These are phyloP conservation scores for Ophion ellenae DNA, from an alignment of 2,888 invertebrate species.

Conservation along the genomic window DNA sequence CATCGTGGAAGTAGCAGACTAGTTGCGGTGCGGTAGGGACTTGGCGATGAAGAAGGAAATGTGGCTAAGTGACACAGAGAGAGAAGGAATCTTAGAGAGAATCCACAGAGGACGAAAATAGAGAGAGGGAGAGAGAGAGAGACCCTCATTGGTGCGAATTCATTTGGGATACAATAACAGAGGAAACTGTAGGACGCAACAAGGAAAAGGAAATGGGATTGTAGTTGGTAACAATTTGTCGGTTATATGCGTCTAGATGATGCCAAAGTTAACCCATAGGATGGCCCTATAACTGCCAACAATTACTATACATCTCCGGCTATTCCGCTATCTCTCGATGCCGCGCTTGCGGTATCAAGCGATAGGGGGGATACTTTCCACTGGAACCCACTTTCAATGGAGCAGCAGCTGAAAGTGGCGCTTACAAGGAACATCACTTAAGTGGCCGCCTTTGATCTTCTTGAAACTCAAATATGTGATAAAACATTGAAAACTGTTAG, in stretches of 20 bases:
- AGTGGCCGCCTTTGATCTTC: too few relatives aligned
- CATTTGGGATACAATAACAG: background rate
- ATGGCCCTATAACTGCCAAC: slow-evolving; percentile 77
- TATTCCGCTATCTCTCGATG: slow-evolving; percentile 64
- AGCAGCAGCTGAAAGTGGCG: slow-evolving; percentile 1
- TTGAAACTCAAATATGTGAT: too few relatives aligned
- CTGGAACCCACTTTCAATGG: slow-evolving; percentile 15
- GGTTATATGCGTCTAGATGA: slow-evolving; percentile 70
- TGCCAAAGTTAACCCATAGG: slow-evolving; percentile 71
- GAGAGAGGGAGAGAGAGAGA: background rate
- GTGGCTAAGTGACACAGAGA: background rate
- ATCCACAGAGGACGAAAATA: too few relatives aligned
- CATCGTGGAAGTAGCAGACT: background rate
- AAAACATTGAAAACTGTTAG: too few relatives aligned
- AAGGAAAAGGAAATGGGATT: slow-evolving; percentile 33
- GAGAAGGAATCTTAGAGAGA: background rate
- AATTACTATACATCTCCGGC: slow-evolving; percentile 76
- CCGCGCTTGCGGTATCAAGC: slow-evolving; percentile 15
- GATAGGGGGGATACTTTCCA: background rate
- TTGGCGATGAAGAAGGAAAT: background rate
- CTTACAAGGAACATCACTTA: background rate
- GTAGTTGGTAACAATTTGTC: slow-evolving; percentile 72
- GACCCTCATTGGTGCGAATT: slow-evolving; percentile 1
- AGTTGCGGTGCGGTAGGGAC: background rate
- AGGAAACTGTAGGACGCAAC: background rate